Base-by-base conservation (phyloP, 2,797 vertebrate genomes). In the Bovichtus diacanthus region DNA sequence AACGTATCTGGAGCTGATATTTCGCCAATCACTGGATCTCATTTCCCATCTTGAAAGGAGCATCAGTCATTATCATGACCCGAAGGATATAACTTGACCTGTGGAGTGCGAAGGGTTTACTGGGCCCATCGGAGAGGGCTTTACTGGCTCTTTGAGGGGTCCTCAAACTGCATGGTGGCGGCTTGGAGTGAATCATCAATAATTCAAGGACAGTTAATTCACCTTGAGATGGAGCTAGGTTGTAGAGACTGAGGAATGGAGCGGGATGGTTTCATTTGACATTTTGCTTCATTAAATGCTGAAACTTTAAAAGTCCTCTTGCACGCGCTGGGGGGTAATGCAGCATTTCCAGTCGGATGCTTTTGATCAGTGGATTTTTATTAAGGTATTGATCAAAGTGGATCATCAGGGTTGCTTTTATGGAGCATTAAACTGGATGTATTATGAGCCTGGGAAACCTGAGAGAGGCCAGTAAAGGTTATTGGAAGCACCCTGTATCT, bases 181-280 rank as follows among this genome's bases (percentile, higher is more conserved):
- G 80, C 81, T 88, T 36, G 21, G 72, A 86, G 66, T 44, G 46
- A 82, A 89, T 59, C 88, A 88, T 94, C 78, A 89, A 91, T 91
- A 90, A 93, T 93, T 92, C 82, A 93, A 86, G 83, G 83, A 68
- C 70, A 78, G 78, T 90, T 91, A 90, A 93, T 89, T 93, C 86
- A 91, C 90, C 90, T 90, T 90, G 84, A 87, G 76, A 84, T 65
- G 58, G 83, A 65, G 69, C 62, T 60, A 44, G 12, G 74, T 53
- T 68, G 73, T 23, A 38, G 53, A 82, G 47, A 44, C 44, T 6
- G 49, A 70, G 49, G 25, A 73, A 58, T 69, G 65, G 23, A 69
- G 15, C 10, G 50, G 7, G 36, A 77, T 50, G 44, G 59, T 78
- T 76, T 81, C 39, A 59, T 74, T 84, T 81, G 60, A 75, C 53